Percentiles rank a stretch among this genome's conserved stretches.
phyloP scores from a whole-genome alignment of 2,113 vertebrate genomes.

The Antigone vipio region DNA sequence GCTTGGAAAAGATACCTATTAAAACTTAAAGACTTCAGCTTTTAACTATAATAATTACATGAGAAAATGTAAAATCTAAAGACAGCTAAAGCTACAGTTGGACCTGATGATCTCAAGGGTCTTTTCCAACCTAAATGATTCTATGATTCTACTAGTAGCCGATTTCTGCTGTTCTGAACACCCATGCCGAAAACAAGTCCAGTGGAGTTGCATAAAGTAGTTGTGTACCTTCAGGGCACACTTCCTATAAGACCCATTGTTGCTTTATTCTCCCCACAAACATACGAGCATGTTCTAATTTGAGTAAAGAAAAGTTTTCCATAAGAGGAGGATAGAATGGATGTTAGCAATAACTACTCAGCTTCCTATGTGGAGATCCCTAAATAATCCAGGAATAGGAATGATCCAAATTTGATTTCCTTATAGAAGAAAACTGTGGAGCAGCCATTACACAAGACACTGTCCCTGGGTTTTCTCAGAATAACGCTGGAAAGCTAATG shows the following conservation, averaged over 20 bases:
- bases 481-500: neutral
- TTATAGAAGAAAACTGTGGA: neutral
- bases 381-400: neutral
- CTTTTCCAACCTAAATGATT: neutral
- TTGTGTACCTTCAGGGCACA: neutral
- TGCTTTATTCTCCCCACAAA: neutral
- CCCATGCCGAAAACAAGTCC: neutral
- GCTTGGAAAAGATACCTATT: neutral
- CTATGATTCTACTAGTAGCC: neutral
- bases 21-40: neutral
- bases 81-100: neutral
- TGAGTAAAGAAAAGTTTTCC: neutral
- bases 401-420: neutral
- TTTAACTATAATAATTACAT: neutral
- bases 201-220: neutral
- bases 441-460: neutral
- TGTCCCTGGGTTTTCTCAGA: neutral
- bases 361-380: neutral
- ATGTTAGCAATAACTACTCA: neutral
- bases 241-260: neutral
- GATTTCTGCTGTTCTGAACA: neutral
- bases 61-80: neutral
- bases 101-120: accelerated
- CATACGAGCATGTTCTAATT: accelerated
- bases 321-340: neutral